Base-by-base conservation (phyloP, 1,140 invertebrate species). In the Drosophila nikananu region DNA sequence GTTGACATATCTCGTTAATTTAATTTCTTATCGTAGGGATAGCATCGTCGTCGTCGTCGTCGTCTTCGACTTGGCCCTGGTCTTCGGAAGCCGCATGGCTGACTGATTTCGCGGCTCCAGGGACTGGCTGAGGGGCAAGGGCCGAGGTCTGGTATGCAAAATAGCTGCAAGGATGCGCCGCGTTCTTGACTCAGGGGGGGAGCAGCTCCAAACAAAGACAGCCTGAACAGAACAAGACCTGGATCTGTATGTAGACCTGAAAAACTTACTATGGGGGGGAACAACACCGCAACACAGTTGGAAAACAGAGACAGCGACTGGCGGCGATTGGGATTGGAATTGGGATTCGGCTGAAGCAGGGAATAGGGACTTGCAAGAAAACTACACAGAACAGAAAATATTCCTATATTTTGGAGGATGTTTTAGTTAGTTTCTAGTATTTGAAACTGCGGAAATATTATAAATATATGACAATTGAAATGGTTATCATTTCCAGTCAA, bases 1-100 rank as follows among this genome's bases (percentile, higher is more conserved):
- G 91, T 92, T 92, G 91, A 92, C 91, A 92, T 92, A 92, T 92
- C 91, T 92, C 91, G 91, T 92, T 92, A 92, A 92, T 92, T 92
- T 92, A 92, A 92, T 92, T 92, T 92, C 91, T 92, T 92, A 92
- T 92, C 91, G 91, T 86, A 92, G 81, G 91, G 91, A 84, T 91
- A 91, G 81, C 90, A 86, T 86, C 90, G 80, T 83, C 72, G 55
- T 81, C 74, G 52, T 68, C 51, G 37, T 63, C 42, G 70, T 54
- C n/a, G 23, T 49, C 15, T 42, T 15, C 32, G 70, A 48, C 62
- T 62, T 37, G 54, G 54, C 67, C 66, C 80, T 52, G 51, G 51
- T 57, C 54, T 57, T 86, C 86, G 80, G 83, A 83, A 91, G 83
- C 83, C 78, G 74, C 80, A 84, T 80, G 82, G 79, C 82, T 83